phyloP scores from a whole-genome alignment of 2,113 vertebrate species.

The Psittacara wagleri region DNA sequence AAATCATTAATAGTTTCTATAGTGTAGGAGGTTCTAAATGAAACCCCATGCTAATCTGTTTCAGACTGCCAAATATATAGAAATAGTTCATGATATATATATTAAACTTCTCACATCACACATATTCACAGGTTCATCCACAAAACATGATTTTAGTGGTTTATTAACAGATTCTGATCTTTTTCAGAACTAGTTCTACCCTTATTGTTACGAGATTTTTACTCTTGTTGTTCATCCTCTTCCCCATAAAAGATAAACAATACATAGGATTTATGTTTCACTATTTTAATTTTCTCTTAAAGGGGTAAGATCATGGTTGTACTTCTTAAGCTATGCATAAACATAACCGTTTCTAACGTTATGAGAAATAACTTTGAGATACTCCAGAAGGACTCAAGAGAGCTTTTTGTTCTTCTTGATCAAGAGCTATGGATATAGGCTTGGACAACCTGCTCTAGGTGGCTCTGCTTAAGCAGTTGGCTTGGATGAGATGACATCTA shows the following conservation, averaged over 20 bases:
- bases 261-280: neutral
- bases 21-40: neutral
- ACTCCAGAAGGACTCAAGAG: neutral
- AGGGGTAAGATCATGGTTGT: neutral
- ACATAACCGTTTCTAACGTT: neutral
- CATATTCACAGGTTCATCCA: neutral
- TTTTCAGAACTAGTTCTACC: neutral
- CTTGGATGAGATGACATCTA: neutral
- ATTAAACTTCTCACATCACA: conserved; percentile 34
- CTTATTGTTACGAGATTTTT: neutral
- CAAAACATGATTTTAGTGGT: neutral
- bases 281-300: neutral
- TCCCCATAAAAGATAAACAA: neutral
- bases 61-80: neutral
- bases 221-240: neutral
- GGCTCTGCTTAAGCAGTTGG: neutral
- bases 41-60: neutral
- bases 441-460: neutral
- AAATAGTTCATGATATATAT: conserved; percentile 17
- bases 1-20: neutral
- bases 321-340: neutral
- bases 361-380: neutral
- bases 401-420: neutral
- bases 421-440: neutral
- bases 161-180: neutral